Conservation (phyloP, 2,113 vertebrate genomes). For the Halichoeres trimaculatus region DNA sequence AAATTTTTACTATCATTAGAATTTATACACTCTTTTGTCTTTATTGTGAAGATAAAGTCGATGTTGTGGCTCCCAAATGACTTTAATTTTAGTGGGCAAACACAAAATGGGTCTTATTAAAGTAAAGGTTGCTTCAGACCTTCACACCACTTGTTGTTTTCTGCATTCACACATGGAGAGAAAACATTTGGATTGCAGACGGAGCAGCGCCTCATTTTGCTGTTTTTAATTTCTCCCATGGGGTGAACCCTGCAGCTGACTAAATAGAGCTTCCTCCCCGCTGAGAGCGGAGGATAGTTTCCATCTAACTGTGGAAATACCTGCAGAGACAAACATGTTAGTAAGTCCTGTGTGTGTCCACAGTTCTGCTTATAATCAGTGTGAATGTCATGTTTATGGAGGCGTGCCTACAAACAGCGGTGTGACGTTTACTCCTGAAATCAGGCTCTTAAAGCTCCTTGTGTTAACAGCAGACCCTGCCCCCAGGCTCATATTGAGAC, state of each 20-base stretch:
- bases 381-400: slow-evolving; percentile 7
- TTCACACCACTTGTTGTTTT: slow-evolving; percentile 10
- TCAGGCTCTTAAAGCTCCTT: slow-evolving; percentile 42
- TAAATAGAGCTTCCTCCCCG: slow-evolving; percentile 57
- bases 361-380: background rate
- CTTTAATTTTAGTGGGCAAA: no score
- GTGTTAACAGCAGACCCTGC: slow-evolving; percentile 44
- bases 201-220: slow-evolving; percentile 19
- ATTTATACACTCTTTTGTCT: no score
- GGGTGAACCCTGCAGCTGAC: slow-evolving; percentile 63
- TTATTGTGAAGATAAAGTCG: no score
- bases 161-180: slow-evolving; percentile 5
- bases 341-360: background rate
- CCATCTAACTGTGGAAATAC: slow-evolving; percentile 58
- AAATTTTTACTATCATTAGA: no score
- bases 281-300: slow-evolving; percentile 43
- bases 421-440: slow-evolving; percentile 29
- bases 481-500: slow-evolving; percentile 26
- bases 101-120: no score
- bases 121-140: no score
- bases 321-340: slow-evolving; percentile 38
- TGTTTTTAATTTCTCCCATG: slow-evolving; percentile 34
- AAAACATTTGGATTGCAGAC: slow-evolving; percentile 38
- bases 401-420: slow-evolving; percentile 5
- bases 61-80: no score